Evolutionary conservation across 2,113 vertebrate genomes (phyloP), one percentile per base, ranked within the genome.

Genomic region (Brachirus orientalis): DNA sequence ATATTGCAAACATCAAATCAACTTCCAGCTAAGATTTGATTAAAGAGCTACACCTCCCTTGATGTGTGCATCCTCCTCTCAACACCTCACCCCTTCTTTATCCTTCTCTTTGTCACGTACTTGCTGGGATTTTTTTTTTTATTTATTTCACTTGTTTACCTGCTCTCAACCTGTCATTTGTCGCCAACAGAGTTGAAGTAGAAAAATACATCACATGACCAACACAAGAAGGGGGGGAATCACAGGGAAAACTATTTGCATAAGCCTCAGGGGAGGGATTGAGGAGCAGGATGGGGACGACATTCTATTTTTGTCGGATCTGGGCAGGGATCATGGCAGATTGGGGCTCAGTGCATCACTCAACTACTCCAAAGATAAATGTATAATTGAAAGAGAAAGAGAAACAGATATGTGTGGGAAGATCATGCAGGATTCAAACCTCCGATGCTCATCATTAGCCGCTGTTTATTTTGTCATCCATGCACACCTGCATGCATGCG

Each of bases 251-350:
- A 51, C 16, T 58, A 85, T 89, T 89, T 83, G 74, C 83, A 88
- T 84, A 81, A 74, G 74, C 73, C 73, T 56, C 63, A 36, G 57
- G 62, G 62, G 53, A 45, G 56, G 43, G 16, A 12, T 10, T 35
- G 76, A 69, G 58, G 48, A 33, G 75, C 14, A 10, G 73, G 78
- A 74, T 76, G 72, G 86, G 70, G 38, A 79, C 75, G 13, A 71
- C 59, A 76, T 82, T 86, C 84, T 79, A 81, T 89, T 86, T 89
- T 66, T 78, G 84, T 88, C 62, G 37, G 28, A 64, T 83, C 67
- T 73, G 69, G 71, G 67, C 65, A 44, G 40, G 83, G 79, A 83
- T 85, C 69, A 76, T 48, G 75, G 64, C 70, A 75, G 67, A 79
- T 74, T 57, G 54, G 50, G 43, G 50, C 81, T 75, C 68, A 50